Evolutionary conservation across 2,797 vertebrate genomes (phyloP), one percentile per base, ranked within the genome.

Genomic region (Parauchenoglanis punctatus): DNA sequence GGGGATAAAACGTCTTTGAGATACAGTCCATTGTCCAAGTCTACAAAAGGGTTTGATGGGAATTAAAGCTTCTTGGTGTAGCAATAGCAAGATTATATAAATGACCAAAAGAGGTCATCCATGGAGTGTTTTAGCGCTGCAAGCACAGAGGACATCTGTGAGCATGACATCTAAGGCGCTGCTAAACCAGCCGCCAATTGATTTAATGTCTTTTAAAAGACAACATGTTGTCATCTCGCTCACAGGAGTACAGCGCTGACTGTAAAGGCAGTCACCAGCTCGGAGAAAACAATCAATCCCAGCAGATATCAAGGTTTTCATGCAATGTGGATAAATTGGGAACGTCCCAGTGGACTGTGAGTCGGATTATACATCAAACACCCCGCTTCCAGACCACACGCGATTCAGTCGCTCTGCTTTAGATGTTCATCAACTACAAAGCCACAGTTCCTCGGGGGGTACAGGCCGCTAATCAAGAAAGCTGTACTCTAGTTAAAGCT

Each of bases 351-450:
- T 44, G 78, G 35, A 44, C 78, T 56, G 4, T 7, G 20, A 61
- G 56, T 61, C 54, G 31, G 28, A 35, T 80, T 59, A 40, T 44
- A 61, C 78, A 81, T 81, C 78, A 81, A 81, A 61, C 56, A 15
- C 5, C 46, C 13, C 5, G 73, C 73, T 17, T 77, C 75, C 13
- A 6, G 52, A 56, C 49, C 75, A 56, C 75, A 77, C 75, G n/a
- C 49, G 18, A 20, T 31, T 77, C 75, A 77, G 4, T 56, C n/a
- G 2, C 54, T 59, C 23, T 25, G 54, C 77, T 40, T 80, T 25
- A 63, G 31, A 81, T 44, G 78, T 63, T 44, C 23, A 44, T 59
- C 78, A 59, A 12, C 77, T 80, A 80, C 54, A 59, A 59, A 80
- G 52, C 28, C 76, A 2, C 54, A 17, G 59, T 17, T 46, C n/a